Base-by-base conservation (phyloP, 2,113 vertebrate genomes). In the Osmerus mordax region DNA sequence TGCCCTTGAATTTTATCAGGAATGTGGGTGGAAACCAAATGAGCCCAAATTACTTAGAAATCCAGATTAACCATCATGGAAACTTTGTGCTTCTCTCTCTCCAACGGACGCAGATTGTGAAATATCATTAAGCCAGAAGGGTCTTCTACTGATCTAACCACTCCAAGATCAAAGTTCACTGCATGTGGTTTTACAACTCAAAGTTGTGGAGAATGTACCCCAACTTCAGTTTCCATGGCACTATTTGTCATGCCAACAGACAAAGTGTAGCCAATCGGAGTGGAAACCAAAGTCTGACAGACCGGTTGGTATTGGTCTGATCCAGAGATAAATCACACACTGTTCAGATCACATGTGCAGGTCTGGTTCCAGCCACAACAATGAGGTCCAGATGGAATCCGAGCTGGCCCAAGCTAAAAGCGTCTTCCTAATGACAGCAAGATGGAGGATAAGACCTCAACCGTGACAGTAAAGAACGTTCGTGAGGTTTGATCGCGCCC, bases 11-110 rank as follows among this genome's bases (percentile, higher is more conserved):
- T 47, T 9, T 47, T 9, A 47, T 47, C 1, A 1, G 41, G 41
- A 47, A 47, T 2, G 41, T 11, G 9, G 0, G 41, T 12, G 5
- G 41, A 11, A 47, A 83, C 65, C 73, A 71, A 80, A 72, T 82
- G 79, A 81, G 75, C 72, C 65, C 72, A 71, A 81, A 72, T 82
- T 78, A 81, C 74, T 73, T 64, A 14, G 53, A 80, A 76, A 78
- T 78, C 41, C 72, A 77, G 70, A 29, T 68, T 67, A 65, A 65
- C 79, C 78, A 12, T 70, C 32, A 74, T 71, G 75, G 78, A 84
- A 83, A 83, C 65, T 80, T 76, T 56, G 68, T 76, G 67, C 65
- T 67, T 52, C 19, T 36, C 72, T 36, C 72, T 36, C 60, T 69
- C 60, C 56, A 76, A 70, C 65, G 76, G 78, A 54, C 32, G 78